phyloP scores from a whole-genome alignment of 2,113 vertebrate species.

The Siniperca knerii region DNA sequence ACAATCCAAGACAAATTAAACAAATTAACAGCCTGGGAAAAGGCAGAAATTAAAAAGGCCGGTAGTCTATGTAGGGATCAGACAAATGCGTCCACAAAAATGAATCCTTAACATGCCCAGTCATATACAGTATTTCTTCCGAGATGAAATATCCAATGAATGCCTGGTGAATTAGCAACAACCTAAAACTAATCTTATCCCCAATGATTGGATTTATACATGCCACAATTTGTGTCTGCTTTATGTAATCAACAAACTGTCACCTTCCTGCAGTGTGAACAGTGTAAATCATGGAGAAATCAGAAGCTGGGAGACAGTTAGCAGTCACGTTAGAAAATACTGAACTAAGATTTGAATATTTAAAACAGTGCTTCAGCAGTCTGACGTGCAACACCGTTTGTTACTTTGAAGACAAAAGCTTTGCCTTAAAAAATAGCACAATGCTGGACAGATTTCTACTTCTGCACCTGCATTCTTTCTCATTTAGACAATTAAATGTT shows the following conservation, averaged over 20 bases:
- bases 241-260: conserved; percentile 63
- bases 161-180: background rate
- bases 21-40: conserved; percentile 17
- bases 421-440: background rate
- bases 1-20: background rate
- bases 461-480: background rate
- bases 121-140: background rate
- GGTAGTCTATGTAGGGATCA: conserved; percentile 14
- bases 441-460: background rate
- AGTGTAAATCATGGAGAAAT: conserved; percentile 4
- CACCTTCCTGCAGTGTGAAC: conserved; percentile 51
- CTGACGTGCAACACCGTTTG: background rate
- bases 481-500: background rate
- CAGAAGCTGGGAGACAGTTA: background rate
- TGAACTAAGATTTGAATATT: conserved; percentile 14
- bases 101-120: background rate
- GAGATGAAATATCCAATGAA: conserved; percentile 12
- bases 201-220: conserved; percentile 58
- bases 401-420: background rate
- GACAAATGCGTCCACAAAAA: conserved; percentile 2
- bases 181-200: conserved; percentile 30
- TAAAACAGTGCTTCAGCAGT: background rate
- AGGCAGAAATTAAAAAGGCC: background rate
- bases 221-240: conserved; percentile 40
- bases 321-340: background rate